Base-by-base conservation (phyloP, 2,113 vertebrate genomes). In the Tetraodon nigroviridis region DNA sequence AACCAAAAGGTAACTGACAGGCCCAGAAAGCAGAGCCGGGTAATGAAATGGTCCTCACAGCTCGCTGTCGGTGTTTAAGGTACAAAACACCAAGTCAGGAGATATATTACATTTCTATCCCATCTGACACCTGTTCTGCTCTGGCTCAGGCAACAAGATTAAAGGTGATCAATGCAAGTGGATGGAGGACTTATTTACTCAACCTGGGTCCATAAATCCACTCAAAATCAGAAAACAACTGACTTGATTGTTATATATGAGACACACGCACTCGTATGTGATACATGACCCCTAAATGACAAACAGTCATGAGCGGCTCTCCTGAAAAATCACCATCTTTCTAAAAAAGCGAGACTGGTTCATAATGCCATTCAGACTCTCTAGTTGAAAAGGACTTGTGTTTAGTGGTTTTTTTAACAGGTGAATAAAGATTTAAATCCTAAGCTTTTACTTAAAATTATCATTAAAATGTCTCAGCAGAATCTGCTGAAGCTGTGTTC, bases 61-160 rank as follows among this genome's bases (percentile, higher is more conserved):
- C 44, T 59, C 15, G 11, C 14, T 22, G 58, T 69, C 69, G 67
- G 58, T 62, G 18, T 50, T 67, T 70, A 63, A 77, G 51, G 74
- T 75, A 64, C 54, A 60, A 51, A 58, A 69, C n/a, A 42, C 19
- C n/a, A 16, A 59, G 56, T 64, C 64, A 49, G 47, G 47, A 67
- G 61, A 89, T 86, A 82, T 87, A 89, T 88, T 76, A 81, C 51
- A 80, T 84, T 79, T 81, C 47, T 83, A 81, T 81, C 85, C 63
- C 61, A 37, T 40, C 29, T 61, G 85, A 81, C 86, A 81, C 71
- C 80, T 84, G 68, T 83, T 88, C 70, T 67, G 61, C 78, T 66
- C 73, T 61, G 67, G 65, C 76, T 62, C 65, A 54, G 56, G 48
- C 41, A 58, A 51, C 49, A 32, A 51, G 81, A 76, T 81, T 68